Evolutionary conservation across 2,797 vertebrate species (phyloP).

Genomic region (Benthosema pterotum): DNA sequence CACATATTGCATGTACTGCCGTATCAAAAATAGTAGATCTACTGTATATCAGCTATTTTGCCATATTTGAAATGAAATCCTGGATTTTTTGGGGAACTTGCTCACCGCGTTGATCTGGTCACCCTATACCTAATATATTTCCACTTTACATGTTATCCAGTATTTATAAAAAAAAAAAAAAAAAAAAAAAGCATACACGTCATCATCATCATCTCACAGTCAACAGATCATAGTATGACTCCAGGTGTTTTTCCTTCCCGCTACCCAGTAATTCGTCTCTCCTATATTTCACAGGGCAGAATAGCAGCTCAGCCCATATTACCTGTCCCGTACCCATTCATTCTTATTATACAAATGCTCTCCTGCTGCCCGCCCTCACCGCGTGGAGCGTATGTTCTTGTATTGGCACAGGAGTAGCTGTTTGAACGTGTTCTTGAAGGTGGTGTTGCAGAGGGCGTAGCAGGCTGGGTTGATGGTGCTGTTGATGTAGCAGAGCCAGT

Average conservation of each 20-base stretch:
- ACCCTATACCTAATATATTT: conserved; percentile 24
- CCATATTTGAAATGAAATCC: too few species aligned
- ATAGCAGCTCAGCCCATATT: conserved; percentile 9
- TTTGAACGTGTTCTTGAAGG: conserved; percentile 98
- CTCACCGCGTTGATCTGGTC: too few species aligned
- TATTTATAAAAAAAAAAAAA: too few species aligned
- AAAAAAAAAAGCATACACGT: too few species aligned
- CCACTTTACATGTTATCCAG: background rate
- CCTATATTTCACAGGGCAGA: conserved; percentile 10
- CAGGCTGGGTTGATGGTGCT: conserved; percentile 98
- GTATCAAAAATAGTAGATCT: too few species aligned
- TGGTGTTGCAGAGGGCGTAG: conserved; percentile 95
- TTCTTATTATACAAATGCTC: conserved; percentile 1
- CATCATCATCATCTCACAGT: too few species aligned
- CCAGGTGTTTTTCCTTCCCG: too few species aligned
- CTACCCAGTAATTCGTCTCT: background rate
- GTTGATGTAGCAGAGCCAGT: conserved; percentile 99
- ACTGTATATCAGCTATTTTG: too few species aligned
- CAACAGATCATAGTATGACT: too few species aligned
- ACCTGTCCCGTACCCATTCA: conserved; percentile 10
- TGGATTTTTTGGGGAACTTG: too few species aligned
- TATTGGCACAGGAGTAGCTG: conserved; percentile 95
- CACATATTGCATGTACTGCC: too few species aligned
- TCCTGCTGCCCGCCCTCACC: conserved; percentile 40
- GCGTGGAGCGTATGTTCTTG: conserved; percentile 86